Percentiles rank a stretch among this genome's conserved stretches.
Conservation (phyloP, 2,888 invertebrate species). For the Cerceris ruficornis region DNA sequence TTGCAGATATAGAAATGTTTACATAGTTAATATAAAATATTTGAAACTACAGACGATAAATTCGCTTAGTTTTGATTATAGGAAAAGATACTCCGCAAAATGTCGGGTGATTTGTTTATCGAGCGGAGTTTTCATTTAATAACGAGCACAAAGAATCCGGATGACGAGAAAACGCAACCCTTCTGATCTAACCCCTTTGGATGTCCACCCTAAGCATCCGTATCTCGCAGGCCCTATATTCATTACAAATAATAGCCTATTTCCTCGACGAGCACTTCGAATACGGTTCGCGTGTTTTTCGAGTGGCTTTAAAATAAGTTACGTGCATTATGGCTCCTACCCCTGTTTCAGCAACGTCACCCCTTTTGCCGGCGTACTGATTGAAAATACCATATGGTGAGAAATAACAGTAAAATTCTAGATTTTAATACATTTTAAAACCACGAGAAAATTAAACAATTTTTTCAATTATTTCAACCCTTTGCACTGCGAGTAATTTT, state of each 20-base stretch:
- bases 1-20: too few relatives aligned
- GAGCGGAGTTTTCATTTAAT: slow-evolving; percentile 22
- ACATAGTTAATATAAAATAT: too few relatives aligned
- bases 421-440: background rate
- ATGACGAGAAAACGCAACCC: slow-evolving; percentile 43
- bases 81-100: too few relatives aligned
- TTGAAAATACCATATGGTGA: background rate
- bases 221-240: slow-evolving; percentile 58
- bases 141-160: slow-evolving; percentile 4
- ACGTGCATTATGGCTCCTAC: slow-evolving; percentile 16
- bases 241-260: slow-evolving; percentile 66
- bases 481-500: too few relatives aligned
- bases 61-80: too few relatives aligned
- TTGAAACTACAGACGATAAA: too few relatives aligned
- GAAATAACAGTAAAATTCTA: too few relatives aligned
- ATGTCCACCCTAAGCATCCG: slow-evolving; percentile 43
- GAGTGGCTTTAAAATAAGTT: slow-evolving; percentile 50
- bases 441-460: too few relatives aligned
- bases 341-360: slow-evolving; percentile 11
- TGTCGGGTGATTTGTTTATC: background rate
- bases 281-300: slow-evolving; percentile 40
- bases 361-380: slow-evolving; percentile 16
- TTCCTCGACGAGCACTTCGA: slow-evolving; percentile 59
- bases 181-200: slow-evolving; percentile 37
- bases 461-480: too few relatives aligned